Base-by-base conservation (phyloP, 2,888 invertebrate genomes). In the Acanthosepion esculentum region DNA sequence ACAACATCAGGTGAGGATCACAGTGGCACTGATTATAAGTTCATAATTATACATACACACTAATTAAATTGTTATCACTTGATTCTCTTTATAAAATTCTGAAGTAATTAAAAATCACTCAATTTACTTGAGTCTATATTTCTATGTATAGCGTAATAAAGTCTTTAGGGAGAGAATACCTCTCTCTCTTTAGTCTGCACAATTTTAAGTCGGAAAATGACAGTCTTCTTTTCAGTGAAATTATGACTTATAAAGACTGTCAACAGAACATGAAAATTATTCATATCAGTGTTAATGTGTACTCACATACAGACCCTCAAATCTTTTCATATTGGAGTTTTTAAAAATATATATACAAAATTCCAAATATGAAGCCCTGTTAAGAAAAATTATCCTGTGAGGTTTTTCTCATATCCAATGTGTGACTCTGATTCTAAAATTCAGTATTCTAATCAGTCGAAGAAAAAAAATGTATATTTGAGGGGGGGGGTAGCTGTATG, bases 1-100 rank as follows among this genome's bases (percentile, higher is more conserved):
- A n/a, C 94, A 94, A 33, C 94, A 94, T 15, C 94, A 94, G 94
- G 94, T 94, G 59, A 55, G 94, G 50, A 64, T 33, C 92, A 48
- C 92, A 78, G 78, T 78, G 78, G 78, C 78, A 78, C 78, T 78
- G 78, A 78, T 78, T 59, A 59, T 59, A 23, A 59, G 59, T 59
- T 33, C 78, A 78, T 78, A 33, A 78, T 78, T n/a, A 33, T 20
- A 59, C 55, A 55, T 55, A 55, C 59, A 59, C 59, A 23, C 7
- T 78, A n/a, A 78, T 78, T 15, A 78, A 15, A n/a, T 33, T 33
- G 10, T 15, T n/a, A 78, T 78, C 78, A 78, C n/a, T 78, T 78
- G 78, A 78, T n/a, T n/a, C 15, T 33, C 78, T 78, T 78, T 10
- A 78, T 33, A 78, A 64, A 26, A 29, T 26, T 8, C 20, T 78